These are phyloP conservation scores for Corythornis cristatus DNA, from an alignment of 2,113 vertebrate species.

Conservation along the genomic window DNA sequence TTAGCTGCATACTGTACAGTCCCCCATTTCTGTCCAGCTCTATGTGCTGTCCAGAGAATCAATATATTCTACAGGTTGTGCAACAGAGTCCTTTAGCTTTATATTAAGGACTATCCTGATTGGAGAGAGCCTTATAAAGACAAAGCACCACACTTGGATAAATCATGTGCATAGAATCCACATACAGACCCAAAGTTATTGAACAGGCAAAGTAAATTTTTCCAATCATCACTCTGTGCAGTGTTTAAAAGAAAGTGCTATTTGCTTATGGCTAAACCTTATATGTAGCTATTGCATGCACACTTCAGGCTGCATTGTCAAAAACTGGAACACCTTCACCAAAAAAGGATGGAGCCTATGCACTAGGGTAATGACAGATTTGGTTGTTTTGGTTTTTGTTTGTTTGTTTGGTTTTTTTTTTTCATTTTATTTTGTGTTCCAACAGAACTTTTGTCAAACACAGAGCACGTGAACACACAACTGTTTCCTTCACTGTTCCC, in stretches of 20 bases:
- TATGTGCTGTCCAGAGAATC: background rate
- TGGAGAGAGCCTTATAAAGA: background rate
- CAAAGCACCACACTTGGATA: conserved; percentile 28
- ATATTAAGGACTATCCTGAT: background rate
- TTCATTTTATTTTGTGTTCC: conserved; percentile 75
- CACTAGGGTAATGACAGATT: conserved; percentile 57
- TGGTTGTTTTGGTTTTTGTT: background rate
- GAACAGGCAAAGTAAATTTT: background rate
- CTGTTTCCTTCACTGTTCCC: conserved; percentile 65
- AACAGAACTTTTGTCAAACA: conserved; percentile 71
- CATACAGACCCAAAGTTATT: background rate
- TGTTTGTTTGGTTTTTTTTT: background rate
- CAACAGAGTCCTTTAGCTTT: background rate
- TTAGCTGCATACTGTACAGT: background rate
- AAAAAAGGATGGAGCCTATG: conserved; percentile 68
- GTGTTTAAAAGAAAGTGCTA: conserved; percentile 59
- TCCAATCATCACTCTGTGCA: background rate
- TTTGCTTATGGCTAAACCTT: conserved; percentile 46
- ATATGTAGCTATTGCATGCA: conserved; percentile 62
- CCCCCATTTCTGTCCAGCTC: background rate
- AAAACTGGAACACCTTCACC: conserved; percentile 43
- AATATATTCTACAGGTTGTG: background rate
- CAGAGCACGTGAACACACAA: conserved; percentile 62
- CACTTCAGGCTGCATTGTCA: conserved; percentile 39
- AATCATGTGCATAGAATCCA: conserved; percentile 43